These are phyloP conservation scores for Dinocampus coccinellae DNA, from an alignment of 2,888 invertebrate species.

Conservation along the genomic window DNA sequence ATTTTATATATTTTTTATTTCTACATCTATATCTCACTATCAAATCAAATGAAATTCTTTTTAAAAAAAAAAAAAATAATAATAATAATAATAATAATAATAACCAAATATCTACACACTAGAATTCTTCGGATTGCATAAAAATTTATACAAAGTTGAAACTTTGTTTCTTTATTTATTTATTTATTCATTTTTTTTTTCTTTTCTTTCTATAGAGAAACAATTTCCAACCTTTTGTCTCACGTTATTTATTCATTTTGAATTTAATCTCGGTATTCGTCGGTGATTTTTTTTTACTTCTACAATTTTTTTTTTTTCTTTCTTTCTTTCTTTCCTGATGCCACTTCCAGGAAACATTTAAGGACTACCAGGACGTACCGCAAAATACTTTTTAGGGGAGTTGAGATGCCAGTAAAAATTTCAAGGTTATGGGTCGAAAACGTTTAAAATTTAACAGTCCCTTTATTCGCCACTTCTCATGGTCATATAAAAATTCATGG, in stretches of 20 bases:
- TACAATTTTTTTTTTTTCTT: background rate
- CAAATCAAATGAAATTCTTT: background rate
- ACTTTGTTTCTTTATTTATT: no score
- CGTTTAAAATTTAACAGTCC: slow-evolving; percentile 7
- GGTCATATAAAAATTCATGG: slow-evolving; percentile 14
- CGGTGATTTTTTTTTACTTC: no score
- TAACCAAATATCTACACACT: background rate
- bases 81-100: no score
- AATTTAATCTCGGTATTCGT: no score
- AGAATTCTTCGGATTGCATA: background rate
- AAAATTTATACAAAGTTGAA: background rate
- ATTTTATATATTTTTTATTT: background rate
- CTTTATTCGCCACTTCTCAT: background rate
- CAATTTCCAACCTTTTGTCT: background rate
- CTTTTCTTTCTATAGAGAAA: background rate
- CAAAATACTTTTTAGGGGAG: slow-evolving; percentile 3
- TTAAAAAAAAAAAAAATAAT: no score
- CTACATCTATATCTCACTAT: background rate
- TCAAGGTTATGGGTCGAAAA: slow-evolving; percentile 16
- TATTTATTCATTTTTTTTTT: no score
- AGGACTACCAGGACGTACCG: background rate
- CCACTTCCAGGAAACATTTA: slow-evolving; percentile 24
- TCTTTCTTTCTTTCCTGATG: background rate
- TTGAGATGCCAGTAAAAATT: slow-evolving; percentile 4
- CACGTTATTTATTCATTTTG: background rate